A percentile compares a stretch with the other conserved stretches of the same genome.
Evolutionary conservation across 2,888 invertebrate species (phyloP).

Genomic region (Globia sparganii): DNA sequence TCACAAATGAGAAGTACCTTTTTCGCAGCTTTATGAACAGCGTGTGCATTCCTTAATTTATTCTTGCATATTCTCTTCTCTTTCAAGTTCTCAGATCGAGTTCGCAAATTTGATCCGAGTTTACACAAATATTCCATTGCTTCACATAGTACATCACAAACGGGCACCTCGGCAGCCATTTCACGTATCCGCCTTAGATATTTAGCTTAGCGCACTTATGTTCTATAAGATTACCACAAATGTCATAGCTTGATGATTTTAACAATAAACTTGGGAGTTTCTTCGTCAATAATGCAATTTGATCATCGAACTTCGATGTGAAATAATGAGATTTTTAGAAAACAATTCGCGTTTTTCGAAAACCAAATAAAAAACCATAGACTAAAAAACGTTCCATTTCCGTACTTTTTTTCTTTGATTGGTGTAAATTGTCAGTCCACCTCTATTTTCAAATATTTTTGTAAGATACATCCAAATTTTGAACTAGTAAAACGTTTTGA

Average conservation of each 20-base stretch:
- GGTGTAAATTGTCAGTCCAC: background rate
- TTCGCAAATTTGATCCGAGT: constrained; percentile 84
- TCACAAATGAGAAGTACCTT: constrained; percentile 87
- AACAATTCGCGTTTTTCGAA: constrained; percentile 56
- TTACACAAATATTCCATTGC: constrained; percentile 88
- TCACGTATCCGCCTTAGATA: constrained; percentile 56
- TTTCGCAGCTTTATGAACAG: constrained; percentile 83
- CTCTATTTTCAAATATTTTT: constrained; percentile 14
- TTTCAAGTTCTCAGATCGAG: constrained; percentile 82
- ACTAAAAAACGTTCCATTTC: constrained; percentile 78
- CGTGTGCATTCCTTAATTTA: constrained; percentile 82
- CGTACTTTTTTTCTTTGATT: constrained; percentile 42
- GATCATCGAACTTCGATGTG: background rate
- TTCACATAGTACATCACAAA: constrained; percentile 83
- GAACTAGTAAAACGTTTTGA: background rate
- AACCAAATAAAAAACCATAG: constrained; percentile 83
- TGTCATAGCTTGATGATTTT: constrained; percentile 12
- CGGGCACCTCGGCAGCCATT: constrained; percentile 85
- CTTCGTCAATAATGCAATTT: background rate
- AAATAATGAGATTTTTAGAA: constrained; percentile 4
- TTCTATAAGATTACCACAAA: constrained; percentile 22
- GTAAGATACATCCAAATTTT: background rate
- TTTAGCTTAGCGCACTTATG: constrained; percentile 13
- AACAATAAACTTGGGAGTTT: constrained; percentile 1
- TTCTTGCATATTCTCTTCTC: constrained; percentile 81